These are phyloP conservation scores for Trichonephila clavipes DNA, from an alignment of 1,140 invertebrate genomes.

Conservation along the genomic window DNA sequence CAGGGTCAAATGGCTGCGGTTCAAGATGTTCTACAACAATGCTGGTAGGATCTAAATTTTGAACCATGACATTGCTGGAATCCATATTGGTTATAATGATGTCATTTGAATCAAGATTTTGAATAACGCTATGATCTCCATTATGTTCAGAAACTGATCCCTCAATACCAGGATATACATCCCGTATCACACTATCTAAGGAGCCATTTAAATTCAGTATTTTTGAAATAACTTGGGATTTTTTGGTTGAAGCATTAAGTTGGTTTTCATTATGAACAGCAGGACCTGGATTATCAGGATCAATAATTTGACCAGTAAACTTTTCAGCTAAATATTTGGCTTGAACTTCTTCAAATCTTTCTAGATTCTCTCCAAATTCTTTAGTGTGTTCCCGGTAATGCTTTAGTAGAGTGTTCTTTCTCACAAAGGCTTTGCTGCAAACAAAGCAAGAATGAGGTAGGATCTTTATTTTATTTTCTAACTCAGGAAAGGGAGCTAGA, in stretches of 20 bases:
- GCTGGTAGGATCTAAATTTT: conserved; percentile 61
- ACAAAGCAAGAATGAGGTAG: conserved; percentile 73
- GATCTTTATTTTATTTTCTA: conserved; percentile 73
- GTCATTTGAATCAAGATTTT: conserved; percentile 72
- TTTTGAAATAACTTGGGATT: background rate
- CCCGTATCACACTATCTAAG: background rate
- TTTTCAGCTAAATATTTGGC: conserved; percentile 56
- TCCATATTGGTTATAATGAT: conserved; percentile 60
- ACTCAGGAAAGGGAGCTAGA: conserved; percentile 31
- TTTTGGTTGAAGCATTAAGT: background rate
- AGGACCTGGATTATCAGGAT: background rate
- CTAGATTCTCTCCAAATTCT: conserved; percentile 61
- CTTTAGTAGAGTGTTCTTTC: conserved; percentile 72
- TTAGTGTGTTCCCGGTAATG: conserved; percentile 69
- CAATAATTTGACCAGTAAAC: conserved; percentile 6
- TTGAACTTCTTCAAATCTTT: conserved; percentile 56
- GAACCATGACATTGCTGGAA: conserved; percentile 63
- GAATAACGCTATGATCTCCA: conserved; percentile 66
- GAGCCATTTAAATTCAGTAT: conserved; percentile 34
- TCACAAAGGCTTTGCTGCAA: conserved; percentile 72
- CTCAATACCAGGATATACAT: background rate
- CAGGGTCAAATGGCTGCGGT: conserved; percentile 14
- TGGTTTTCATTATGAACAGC: background rate
- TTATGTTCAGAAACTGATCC: conserved; percentile 19
- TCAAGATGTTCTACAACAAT: conserved; percentile 69